phyloP scores from a whole-genome alignment of 2,113 vertebrate genomes.

The Anser cygnoides region DNA sequence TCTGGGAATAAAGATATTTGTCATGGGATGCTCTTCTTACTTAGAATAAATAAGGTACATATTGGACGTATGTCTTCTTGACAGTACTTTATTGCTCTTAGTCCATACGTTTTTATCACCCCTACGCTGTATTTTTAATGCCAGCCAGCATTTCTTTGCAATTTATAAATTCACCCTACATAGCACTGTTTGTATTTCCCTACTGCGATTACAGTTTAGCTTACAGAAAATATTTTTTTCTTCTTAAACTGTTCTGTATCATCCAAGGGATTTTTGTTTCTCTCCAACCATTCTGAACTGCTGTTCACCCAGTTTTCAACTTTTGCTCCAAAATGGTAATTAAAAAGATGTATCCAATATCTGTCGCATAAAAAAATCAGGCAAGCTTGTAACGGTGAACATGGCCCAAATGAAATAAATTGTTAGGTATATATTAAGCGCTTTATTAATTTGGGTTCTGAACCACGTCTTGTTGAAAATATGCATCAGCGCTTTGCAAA shows the following conservation, averaged over 20 bases:
- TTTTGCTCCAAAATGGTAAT: background rate
- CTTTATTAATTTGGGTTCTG: background rate
- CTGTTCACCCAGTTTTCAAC: background rate
- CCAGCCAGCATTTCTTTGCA: background rate
- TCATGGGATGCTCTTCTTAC: background rate
- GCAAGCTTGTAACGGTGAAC: background rate
- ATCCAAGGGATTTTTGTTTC: background rate
- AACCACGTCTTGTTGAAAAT: background rate
- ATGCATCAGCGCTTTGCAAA: background rate
- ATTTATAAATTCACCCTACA: background rate
- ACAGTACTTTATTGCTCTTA: background rate
- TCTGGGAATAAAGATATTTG: background rate
- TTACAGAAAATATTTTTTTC: background rate
- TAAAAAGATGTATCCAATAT: background rate
- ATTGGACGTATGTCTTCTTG: background rate
- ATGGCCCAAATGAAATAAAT: background rate
- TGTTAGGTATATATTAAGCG: background rate
- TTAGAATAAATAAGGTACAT: background rate
- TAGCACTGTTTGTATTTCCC: background rate
- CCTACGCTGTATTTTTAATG: background rate
- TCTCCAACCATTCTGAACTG: background rate
- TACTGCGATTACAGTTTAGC: background rate
- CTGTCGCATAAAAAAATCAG: background rate
- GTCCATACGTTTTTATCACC: background rate
- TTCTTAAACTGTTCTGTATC: background rate